Evolutionary conservation across 2,888 invertebrate species (phyloP), one percentile per base, ranked within the genome.

Genomic region (Perizoma affinitatum): DNA sequence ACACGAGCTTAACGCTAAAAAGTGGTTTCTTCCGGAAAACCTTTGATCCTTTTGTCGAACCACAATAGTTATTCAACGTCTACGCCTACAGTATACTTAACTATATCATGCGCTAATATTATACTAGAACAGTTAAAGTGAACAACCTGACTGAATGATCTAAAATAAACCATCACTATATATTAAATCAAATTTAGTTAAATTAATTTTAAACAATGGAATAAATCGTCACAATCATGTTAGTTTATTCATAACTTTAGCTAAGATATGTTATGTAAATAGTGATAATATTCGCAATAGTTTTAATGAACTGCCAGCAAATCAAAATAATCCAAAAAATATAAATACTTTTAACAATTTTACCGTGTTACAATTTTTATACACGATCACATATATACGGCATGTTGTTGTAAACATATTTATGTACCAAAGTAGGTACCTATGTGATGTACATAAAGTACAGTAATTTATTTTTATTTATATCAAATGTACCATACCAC

Each of bases 341-440:
- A 58, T 36, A 50, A 11, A 40, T 54, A 22, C 44, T 40, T 50
- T 42, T 46, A 58, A 35, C 11, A 47, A 4, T 38, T 47, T 54
- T 42, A 35, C 10, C 57, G 47, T 57, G 45, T 56, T 63, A 42
- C 45, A 58, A 49, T 38, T 59, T 50, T 38, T 50, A 7, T 56
- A 48, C 36, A 41, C 52, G 36, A 11, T 52, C 41, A 56, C 9
- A 50, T 44, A 54, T 41, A 58, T 43, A 38, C 38, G 47, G 48
- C 58, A 51, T 58, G 54, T 44, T 5, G 45, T 11, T 43, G 8
- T 54, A 8, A 38, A 22, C 36, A 54, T 43, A 45, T 40, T 47
- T 61, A 36, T 46, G 59, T 63, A 67, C 64, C 66, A 69, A 67
- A 67, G 57, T 63, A 61, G 54, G 48, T 47, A n/a, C n/a, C n/a